Conservation (phyloP, 2,113 vertebrate species). For the Copsychus sechellarum region DNA sequence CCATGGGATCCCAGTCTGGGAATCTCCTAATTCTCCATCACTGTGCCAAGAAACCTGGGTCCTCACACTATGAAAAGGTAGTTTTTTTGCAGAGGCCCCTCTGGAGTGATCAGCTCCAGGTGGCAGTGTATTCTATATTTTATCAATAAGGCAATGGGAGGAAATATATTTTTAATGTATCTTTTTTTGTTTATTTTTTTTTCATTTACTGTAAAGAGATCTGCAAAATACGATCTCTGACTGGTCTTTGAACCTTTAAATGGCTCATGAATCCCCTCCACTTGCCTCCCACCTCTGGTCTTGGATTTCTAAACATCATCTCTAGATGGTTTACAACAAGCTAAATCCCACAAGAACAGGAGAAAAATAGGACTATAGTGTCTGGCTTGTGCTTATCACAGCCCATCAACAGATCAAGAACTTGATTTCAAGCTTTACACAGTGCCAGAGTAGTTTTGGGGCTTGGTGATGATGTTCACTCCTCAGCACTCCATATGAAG, state of each 20-base stretch:
- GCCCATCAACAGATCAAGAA: neutral
- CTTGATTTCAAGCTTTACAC: neutral
- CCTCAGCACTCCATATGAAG: neutral
- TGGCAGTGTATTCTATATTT: neutral
- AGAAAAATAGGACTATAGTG: neutral
- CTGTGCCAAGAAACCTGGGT: neutral
- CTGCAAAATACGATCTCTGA: fast-evolving
- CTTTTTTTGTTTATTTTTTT: neutral
- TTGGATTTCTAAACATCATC: neutral
- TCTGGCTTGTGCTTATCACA: neutral
- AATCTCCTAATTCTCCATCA: neutral
- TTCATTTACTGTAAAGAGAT: neutral
- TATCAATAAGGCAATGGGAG: neutral
- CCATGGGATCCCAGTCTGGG: neutral
- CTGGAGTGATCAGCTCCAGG: neutral
- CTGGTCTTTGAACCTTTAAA: neutral
- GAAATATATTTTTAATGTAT: neutral
- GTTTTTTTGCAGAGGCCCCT: neutral
- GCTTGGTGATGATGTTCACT: neutral
- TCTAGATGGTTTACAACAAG: neutral
- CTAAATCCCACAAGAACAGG: neutral
- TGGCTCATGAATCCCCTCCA: neutral
- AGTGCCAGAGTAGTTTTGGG: neutral
- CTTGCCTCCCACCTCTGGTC: neutral
- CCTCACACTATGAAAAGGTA: neutral